Conservation (phyloP, 2,113 vertebrate species). For the Acrocephalus kingi region DNA sequence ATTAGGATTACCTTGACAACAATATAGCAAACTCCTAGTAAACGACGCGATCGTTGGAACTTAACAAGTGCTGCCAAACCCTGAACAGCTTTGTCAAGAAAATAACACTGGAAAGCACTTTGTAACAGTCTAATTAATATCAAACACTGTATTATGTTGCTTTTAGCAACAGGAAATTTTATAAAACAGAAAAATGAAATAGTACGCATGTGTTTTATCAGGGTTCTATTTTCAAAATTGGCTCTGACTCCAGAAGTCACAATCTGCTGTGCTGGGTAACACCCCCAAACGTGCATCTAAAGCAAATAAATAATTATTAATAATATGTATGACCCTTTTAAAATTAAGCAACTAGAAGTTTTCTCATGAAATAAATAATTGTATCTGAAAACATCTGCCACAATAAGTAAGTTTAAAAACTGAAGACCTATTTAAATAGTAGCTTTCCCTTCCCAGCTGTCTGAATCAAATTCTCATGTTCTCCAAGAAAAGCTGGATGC, state of each 20-base stretch:
- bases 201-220: neutral
- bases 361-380: neutral
- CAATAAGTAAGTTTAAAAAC: neutral
- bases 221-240: neutral
- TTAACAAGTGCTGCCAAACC: slow-evolving; percentile 90
- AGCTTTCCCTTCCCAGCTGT: neutral
- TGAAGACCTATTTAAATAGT: neutral
- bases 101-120: neutral
- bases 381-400: neutral
- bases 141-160: neutral
- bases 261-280: neutral
- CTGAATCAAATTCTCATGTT: neutral
- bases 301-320: neutral
- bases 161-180: neutral
- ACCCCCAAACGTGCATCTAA: neutral
- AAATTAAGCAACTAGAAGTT: neutral
- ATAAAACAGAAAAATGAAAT: neutral
- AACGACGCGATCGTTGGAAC: slow-evolving; percentile 89
- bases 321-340: neutral
- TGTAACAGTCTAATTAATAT: neutral
- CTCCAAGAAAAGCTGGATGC: neutral
- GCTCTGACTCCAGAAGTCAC: neutral
- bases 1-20: slow-evolving; percentile 89
- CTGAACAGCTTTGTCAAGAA: slow-evolving; percentile 79
- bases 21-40: slow-evolving; percentile 95